Evolutionary conservation across 2,113 vertebrate species (phyloP), one percentile per base, ranked within the genome.

Genomic region (Sinocyclocheilus anshuiensis): DNA sequence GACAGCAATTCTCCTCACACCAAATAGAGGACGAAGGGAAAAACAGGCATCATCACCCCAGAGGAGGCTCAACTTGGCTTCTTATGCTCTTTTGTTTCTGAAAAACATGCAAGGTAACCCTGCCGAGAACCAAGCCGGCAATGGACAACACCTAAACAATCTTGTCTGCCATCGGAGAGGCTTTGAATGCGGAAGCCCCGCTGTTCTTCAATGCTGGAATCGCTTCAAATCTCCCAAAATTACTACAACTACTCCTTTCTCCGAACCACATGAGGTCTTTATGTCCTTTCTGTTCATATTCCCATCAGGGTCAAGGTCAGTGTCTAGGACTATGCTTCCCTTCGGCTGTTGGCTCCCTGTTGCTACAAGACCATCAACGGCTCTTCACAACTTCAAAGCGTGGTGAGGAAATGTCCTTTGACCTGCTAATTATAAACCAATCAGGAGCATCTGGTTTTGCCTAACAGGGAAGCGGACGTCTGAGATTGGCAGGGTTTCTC

Each of bases 401-500:
- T n/a, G 61, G 11, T 61, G 50, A 87, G 86, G 86, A 88, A 86
- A 57, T 78, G 29, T 67, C 61, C 76, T 67, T 48, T 76, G 74
- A 86, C 72, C 83, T 45, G 61, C 65, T 89, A 87, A 89, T 90
- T 91, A 87, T 65, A 90, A 87, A 81, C 81, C 48, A 88, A 84
- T 88, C 86, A 89, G 84, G 4, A 71, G 11, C 45, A 77, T 90
- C 82, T 87, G 33, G 79, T 12, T 39, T 80, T 79, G 75, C 45
- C 74, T 26, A 33, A 50, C 61, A 83, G 63, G 33, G 36, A 36
- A 69, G 85, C 59, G 42, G 82, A 86, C 39, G 20, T 50, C 53
- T 16, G 67, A 61, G 77, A 80, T 76, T 77, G 86, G 77, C 83
- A 74, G 59, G 61, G 79, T 26, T 81, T 89, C 36, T 61, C 24